Conservation (phyloP, 2,888 invertebrate species). For the Eristalis tenax region DNA sequence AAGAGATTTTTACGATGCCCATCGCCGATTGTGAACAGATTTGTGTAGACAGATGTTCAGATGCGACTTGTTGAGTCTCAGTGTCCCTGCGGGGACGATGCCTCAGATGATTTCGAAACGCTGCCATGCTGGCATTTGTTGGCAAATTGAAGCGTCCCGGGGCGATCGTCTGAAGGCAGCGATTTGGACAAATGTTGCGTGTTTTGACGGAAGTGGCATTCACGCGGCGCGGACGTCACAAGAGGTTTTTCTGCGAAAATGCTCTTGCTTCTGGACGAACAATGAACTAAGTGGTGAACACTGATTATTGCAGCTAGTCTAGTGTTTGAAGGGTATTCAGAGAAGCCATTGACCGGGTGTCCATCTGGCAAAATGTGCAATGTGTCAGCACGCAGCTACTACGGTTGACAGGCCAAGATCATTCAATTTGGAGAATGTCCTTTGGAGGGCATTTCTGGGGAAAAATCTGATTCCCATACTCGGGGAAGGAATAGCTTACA, state of each 20-base stretch:
- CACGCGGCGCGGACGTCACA: background rate
- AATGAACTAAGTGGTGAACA: background rate
- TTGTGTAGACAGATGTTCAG: slow-evolving; percentile 52
- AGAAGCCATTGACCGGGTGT: background rate
- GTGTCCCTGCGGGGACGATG: background rate
- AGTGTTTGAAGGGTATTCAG: background rate
- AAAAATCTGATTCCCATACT: no score
- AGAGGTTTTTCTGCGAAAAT: background rate
- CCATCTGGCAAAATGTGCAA: background rate
- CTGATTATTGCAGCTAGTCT: background rate
- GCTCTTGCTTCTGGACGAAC: background rate
- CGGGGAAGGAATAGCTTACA: no score
- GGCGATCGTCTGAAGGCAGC: background rate
- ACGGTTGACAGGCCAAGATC: background rate
- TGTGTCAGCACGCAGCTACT: background rate
- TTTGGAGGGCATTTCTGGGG: no score
- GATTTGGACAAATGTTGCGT: background rate
- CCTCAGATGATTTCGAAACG: background rate
- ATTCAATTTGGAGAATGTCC: background rate
- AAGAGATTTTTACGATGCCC: slow-evolving; percentile 43
- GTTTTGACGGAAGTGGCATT: background rate
- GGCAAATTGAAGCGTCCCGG: background rate
- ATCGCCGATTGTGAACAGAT: slow-evolving; percentile 58
- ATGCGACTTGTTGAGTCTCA: slow-evolving; percentile 27
- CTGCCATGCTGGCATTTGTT: background rate